phyloP scores from a whole-genome alignment of 2,113 vertebrate species.

The Pelodiscus sinensis region DNA sequence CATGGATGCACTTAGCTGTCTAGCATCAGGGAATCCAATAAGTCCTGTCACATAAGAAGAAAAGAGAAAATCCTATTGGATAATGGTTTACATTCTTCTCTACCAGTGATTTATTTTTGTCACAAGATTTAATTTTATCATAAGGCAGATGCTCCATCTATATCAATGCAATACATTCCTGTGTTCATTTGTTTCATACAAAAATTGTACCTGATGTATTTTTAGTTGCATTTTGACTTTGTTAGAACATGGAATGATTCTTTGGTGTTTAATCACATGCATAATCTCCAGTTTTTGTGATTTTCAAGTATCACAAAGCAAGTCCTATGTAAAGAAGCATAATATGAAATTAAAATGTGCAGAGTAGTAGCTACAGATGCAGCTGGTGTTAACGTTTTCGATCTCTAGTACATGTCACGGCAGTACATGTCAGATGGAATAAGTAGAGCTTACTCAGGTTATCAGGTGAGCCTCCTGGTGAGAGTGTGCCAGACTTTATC shows the following conservation, averaged over 20 bases:
- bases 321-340: conserved; percentile 44
- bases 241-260: conserved; percentile 68
- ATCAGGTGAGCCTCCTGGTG: conserved; percentile 66
- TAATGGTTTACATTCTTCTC: conserved; percentile 75
- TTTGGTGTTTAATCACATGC: conserved; percentile 72
- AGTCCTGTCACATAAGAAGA: conserved; percentile 83
- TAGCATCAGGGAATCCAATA: conserved; percentile 84
- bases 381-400: conserved; percentile 59
- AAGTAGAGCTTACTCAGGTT: conserved; percentile 82
- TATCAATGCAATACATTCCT: conserved; percentile 73
- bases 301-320: conserved; percentile 65
- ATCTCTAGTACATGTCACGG: conserved; percentile 46
- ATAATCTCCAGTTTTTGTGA: conserved; percentile 75
- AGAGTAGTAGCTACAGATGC: conserved; percentile 44
- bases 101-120: conserved; percentile 83
- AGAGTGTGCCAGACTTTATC: conserved; percentile 80
- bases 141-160: conserved; percentile 79
- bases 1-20: conserved; percentile 81
- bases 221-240: conserved; percentile 58
- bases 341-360: conserved; percentile 57
- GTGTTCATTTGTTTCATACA: conserved; percentile 77
- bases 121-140: conserved; percentile 86
- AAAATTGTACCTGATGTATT: conserved; percentile 77
- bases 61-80: conserved; percentile 80
- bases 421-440: conserved; percentile 80